phyloP scores from a whole-genome alignment of 2,888 invertebrate species.

The Heteromurus nitidus region DNA sequence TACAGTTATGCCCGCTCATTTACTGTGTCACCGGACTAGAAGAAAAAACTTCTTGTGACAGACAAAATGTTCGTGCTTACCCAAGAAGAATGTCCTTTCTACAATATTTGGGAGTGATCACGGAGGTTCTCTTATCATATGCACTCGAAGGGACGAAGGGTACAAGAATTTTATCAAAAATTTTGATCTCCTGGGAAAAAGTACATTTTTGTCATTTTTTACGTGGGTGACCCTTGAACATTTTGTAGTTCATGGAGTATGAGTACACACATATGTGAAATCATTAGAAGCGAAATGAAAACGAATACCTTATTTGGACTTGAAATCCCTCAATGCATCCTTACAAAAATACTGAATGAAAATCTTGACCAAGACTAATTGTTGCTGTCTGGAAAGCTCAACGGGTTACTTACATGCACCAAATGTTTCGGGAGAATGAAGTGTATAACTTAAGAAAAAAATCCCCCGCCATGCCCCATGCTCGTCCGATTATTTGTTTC shows the following conservation, averaged over 20 bases:
- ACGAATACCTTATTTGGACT: background rate
- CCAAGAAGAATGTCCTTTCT: too few relatives aligned
- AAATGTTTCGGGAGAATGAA: too few relatives aligned
- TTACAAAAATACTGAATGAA: too few relatives aligned
- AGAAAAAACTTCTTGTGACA: background rate
- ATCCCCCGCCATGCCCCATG: background rate
- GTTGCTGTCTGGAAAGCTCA: background rate
- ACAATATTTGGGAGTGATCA: too few relatives aligned
- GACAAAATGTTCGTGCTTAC: too few relatives aligned
- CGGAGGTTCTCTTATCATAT: too few relatives aligned
- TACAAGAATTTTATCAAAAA: conserved; percentile 2
- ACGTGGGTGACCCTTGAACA: too few relatives aligned
- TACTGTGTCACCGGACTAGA: background rate
- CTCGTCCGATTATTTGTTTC: conserved; percentile 31
- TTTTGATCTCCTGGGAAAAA: background rate
- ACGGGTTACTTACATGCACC: background rate
- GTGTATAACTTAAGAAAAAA: too few relatives aligned
- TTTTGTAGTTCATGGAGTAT: too few relatives aligned
- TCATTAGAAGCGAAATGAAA: background rate
- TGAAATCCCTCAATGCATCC: background rate
- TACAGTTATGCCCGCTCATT: too few relatives aligned
- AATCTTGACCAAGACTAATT: conserved; percentile 50
- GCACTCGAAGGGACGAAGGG: too few relatives aligned
- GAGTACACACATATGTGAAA: too few relatives aligned
- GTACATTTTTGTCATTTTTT: background rate